Evolutionary conservation across 2,888 invertebrate genomes (phyloP), one percentile per base, ranked within the genome.

Genomic region (Penaeus monodon): DNA sequence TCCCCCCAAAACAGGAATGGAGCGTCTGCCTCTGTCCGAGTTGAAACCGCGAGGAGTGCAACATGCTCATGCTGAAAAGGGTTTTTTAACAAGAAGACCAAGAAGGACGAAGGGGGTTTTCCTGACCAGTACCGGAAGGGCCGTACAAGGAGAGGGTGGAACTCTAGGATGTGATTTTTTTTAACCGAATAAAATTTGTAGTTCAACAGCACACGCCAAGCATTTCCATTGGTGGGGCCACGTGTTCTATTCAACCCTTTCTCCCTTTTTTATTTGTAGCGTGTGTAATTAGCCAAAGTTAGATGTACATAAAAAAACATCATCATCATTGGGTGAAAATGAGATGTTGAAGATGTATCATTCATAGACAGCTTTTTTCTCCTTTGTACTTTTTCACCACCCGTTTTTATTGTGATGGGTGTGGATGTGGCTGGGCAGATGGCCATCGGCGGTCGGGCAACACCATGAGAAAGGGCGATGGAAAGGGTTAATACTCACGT

Each of bases 21-120:
- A 96, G 91, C 93, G 95, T 89, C 91, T 95, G 78, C 92, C 93
- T 68, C 92, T 96, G 68, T 94, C 94, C 0, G 92, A 92, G 57
- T 92, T 95, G 27, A n/a, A 94, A 93, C 65, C 94, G 95, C 49
- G 91, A 94, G 63, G 94, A 95, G 91, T 96, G 96, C 92, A 96
- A 96, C 91, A 93, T 95, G 17, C 92, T 96, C 1, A 91, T 96
- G 27, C 91, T 92, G 86, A 92, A 92, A 38, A 94, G 94, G 91
- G 95, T 95, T 14, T 95, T 96, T 90, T 91, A n/a, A 86, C 86
- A 90, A 88, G 82, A 90, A 90, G 82, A 65, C 81, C 6, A 80
- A 57, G 22, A 44, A 84, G 57, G 78, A 89, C 24, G 90, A 90
- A 24, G 89, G 84, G 44, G 90, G n/a, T n/a, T n/a, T 91, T 24